Base-by-base conservation (phyloP, 1,140 invertebrate genomes). In the Paraescarpia echinospica region DNA sequence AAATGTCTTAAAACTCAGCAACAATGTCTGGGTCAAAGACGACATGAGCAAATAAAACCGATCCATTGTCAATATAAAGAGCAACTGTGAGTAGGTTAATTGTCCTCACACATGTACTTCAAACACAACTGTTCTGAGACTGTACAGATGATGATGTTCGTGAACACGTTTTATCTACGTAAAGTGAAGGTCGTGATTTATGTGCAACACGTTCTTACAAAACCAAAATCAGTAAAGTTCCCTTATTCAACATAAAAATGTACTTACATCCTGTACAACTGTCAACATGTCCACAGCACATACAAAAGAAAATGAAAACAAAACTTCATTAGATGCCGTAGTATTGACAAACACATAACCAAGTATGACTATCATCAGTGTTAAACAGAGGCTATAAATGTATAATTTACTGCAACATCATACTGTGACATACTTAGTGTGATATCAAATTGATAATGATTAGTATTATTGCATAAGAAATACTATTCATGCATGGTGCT, bases 11-110 rank as follows among this genome's bases (percentile, higher is more conserved):
- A 6, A 77, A 77, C 59, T 77, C 27, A 27, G 59, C 33, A 90
- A 90, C 89, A 90, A 90, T 90, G 89, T 35, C 14, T 90, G 35
- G 18, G 14, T 90, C 6, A 33, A 90, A 90, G 33, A 90, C 33
- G 18, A 90, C 33, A 90, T 4, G n/a, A 34, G n/a, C 35, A 31
- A 77, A 77, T 77, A 77, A 12, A 77, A 18, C 9, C 59, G 4
- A 77, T 77, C 59, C 9, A 2, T 77, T 77, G 59, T 77, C 59
- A 77, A 18, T 18, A 14, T 31, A 77, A 77, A 77, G 59, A 77
- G 27, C 14, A 6, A 77, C 27, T 77, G 59, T 77, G 27, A 77
- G 48, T 31, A 77, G 59, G 59, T 18, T 77, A 27, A 77, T 77
- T 77, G 8, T 31, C 59, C 59, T 77, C 12, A 77, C 22, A 77